Conservation (phyloP, 64 coral and sea anemone species). For the Stylophora pistillata region DNA sequence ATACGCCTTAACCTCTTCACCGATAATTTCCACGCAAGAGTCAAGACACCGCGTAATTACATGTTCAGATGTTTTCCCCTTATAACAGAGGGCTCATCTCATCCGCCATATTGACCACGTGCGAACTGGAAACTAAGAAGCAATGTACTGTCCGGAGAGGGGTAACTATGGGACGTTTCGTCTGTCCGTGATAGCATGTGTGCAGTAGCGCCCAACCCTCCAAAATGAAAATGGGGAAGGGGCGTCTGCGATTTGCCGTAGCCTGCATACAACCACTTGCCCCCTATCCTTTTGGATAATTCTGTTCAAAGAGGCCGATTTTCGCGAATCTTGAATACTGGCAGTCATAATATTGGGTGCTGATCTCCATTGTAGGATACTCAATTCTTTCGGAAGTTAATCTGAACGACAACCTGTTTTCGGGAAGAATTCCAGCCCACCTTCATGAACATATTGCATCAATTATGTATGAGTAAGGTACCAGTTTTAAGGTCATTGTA, state of each 20-base stretch:
- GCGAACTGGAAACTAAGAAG: constrained; percentile 23
- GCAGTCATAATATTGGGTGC: not conserved
- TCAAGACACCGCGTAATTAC: too few relatives aligned
- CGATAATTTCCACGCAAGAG: not conserved
- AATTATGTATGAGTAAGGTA: not conserved
- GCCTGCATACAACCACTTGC: too few relatives aligned
- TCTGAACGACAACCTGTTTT: not conserved
- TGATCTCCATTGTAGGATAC: not conserved
- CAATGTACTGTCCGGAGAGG: too few relatives aligned
- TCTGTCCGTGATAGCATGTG: too few relatives aligned
- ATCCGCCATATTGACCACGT: constrained; percentile 40
- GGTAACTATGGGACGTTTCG: too few relatives aligned
- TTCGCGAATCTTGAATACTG: not conserved
- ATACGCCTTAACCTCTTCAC: not conserved
- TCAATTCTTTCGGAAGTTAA: not conserved
- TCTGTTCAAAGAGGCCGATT: not conserved
- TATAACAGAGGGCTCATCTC: too few relatives aligned
- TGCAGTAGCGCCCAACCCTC: too few relatives aligned
- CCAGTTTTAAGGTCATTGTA: not conserved
- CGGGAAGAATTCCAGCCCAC: not conserved
- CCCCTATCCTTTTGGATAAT: not conserved
- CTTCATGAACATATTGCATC: not conserved
- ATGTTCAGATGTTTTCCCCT: too few relatives aligned
- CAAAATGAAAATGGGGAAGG: too few relatives aligned
- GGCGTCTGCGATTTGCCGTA: too few relatives aligned